Evolutionary conservation across 2,113 vertebrate genomes (phyloP).

Genomic region (Catharus minimus): DNA sequence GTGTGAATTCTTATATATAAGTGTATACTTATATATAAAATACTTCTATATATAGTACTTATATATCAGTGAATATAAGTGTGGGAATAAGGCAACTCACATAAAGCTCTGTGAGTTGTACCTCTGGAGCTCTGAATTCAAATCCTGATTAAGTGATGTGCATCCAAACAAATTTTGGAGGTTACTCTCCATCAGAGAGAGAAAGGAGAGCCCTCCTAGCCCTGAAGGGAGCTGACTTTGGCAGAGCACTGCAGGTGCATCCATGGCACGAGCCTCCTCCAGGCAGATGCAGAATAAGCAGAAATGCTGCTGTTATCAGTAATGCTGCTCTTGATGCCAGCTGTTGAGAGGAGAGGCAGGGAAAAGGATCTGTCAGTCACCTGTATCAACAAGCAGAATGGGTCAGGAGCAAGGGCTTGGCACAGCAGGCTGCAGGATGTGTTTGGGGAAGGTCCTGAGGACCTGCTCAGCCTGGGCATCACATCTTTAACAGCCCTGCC

Average conservation of each 20-base stretch:
- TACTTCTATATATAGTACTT: no score
- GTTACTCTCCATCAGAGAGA: not conserved
- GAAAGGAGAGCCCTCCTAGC: not conserved
- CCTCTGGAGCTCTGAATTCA: not conserved
- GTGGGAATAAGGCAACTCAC: not conserved
- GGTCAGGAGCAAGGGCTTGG: not conserved
- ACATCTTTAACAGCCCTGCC: not conserved
- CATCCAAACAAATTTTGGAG: not conserved
- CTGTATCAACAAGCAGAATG: not conserved
- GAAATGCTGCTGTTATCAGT: no score
- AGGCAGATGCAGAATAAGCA: not conserved
- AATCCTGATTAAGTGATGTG: not conserved
- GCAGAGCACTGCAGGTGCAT: not conserved
- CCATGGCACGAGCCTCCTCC: not conserved
- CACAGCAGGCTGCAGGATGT: not conserved
- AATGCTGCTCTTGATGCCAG: not conserved
- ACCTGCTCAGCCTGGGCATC: not conserved
- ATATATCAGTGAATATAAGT: no score
- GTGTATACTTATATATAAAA: no score
- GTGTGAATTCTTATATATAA: no score
- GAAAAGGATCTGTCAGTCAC: not conserved
- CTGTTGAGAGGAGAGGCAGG: not conserved
- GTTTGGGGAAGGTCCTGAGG: not conserved
- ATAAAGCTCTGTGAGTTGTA: not conserved
- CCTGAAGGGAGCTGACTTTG: not conserved